Evolutionary conservation across 2,113 vertebrate genomes (phyloP), one percentile per base, ranked within the genome.

Genomic region (Rhinopithecus roxellana): DNA sequence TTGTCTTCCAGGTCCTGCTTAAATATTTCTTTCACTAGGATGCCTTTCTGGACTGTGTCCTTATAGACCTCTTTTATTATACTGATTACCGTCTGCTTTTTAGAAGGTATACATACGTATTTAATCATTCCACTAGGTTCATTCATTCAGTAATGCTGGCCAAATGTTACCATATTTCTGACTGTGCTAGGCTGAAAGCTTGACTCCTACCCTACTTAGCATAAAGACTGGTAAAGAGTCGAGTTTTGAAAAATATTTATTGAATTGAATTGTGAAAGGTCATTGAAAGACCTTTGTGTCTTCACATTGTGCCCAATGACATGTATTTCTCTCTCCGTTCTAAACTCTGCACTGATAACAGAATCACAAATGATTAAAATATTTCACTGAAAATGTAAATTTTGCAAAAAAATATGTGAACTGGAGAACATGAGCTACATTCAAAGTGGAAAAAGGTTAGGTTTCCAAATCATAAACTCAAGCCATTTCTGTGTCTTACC

Each of bases 381-480:
- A 84, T 93, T 96, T 97, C 57, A 69, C 50, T 89, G 59, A 92
- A 96, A 93, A 98, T 84, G 9, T 90, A 82, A 91, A 92, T 96
- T 96, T 92, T 97, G 38, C n/a, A 90, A 85, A 92, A 78, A 59
- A 64, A 74, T 35, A 35, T 67, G 27, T 92, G 86, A 94, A 82
- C 35, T 82, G 35, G 67, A 96, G 70, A 93, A 95, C 57, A 95
- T 52, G 83, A 95, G 40, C 52, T 94, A 72, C 17, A 86, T 90
- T 90, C 7, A 69, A 86, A 95, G 81, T 30, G 70, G 90, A 94
- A 97, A 97, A 95, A 79, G 77, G 87, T 95, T 95, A 87, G 82
- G 74, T 93, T 97, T 98, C 96, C 85, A 97, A 97, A 96, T 97
- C 95, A 97, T 55, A 78, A 97, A 95, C 81, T 95, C 57, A 90